A percentile compares a stretch with the other conserved stretches of the same genome.
Evolutionary conservation across 2,888 invertebrate genomes (phyloP).

Genomic region (Amiota mariae): DNA sequence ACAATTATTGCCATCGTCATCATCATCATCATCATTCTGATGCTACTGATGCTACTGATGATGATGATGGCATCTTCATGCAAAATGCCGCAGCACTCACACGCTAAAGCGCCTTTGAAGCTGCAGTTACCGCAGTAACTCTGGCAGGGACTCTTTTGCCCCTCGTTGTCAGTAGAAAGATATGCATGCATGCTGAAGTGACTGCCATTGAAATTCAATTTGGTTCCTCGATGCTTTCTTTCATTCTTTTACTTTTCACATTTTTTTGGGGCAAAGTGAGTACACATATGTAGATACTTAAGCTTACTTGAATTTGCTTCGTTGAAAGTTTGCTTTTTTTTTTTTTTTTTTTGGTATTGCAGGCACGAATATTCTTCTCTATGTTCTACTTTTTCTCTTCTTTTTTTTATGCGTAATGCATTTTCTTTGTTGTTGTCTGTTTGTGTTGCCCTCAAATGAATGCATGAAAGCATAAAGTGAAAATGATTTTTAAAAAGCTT

Average conservation of each 20-base stretch:
- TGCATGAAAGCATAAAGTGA: background rate
- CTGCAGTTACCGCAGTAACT: too few relatives aligned
- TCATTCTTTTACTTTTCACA: background rate
- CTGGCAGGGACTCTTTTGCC: too few relatives aligned
- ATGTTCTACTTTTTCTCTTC: background rate
- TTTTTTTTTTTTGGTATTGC: too few relatives aligned
- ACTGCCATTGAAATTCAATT: slow-evolving; percentile 18
- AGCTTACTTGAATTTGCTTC: background rate
- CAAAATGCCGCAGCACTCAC: background rate
- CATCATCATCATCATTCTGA: background rate
- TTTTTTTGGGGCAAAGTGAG: background rate
- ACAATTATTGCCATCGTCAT: slow-evolving; percentile 11
- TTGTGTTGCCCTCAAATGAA: background rate
- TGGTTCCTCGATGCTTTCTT: slow-evolving; percentile 4
- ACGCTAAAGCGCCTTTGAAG: too few relatives aligned
- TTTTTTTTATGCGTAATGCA: background rate
- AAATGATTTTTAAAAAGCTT: slow-evolving; percentile 1
- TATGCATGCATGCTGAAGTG: background rate
- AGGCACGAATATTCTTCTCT: too few relatives aligned
- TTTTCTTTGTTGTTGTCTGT: slow-evolving; percentile 9
- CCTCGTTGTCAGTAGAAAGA: background rate
- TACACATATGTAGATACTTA: background rate
- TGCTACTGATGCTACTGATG: background rate
- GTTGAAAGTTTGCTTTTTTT: background rate
- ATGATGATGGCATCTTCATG: background rate